Evolutionary conservation across 2,888 invertebrate species (phyloP), one percentile per base, ranked within the genome.

Genomic region (Nineta flava): DNA sequence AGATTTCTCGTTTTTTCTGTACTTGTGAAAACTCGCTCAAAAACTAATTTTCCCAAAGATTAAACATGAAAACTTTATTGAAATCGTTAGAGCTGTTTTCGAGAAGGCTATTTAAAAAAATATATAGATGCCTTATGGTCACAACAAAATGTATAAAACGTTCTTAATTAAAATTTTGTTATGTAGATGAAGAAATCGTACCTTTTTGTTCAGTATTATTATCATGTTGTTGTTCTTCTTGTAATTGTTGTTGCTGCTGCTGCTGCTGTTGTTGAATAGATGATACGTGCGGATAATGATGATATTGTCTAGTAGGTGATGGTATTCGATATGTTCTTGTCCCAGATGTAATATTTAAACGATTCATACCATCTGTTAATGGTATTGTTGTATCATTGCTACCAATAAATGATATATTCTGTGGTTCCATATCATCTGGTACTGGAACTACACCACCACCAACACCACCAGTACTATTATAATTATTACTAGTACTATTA

Each of bases 331-430:
- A 91, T 7, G 91, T 92, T 52, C 87, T 72, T 62, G 81, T 87
- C 50, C 91, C 91, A 32, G 88, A 90, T 10, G 87, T 85, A 56
- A 91, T 91, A 65, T 90, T 83, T 56, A 90, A 71, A 15, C 44
- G 44, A 38, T 51, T 48, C 31, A 50, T 21, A 34, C 21, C 48
- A 31, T 46, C 47, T 42, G 47, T 61, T 63, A 3, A 61, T 21
- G 13, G 19, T 42, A 17, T 58, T 46, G 63, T 57, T 58, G 69
- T 68, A 44, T 65, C 63, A 65, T 74, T 73, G 65, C 77, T 81
- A 61, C 88, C 90, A 57, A 91, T 90, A 62, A 92, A 92, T 50
- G 90, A 91, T 60, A 92, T 91, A 69, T 86, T 90, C 65, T 92
- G 92, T 0, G 92, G 91, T 59, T 88, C 90, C 90, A 92, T 91